Base-by-base conservation (phyloP, 2,113 vertebrate genomes). In the Hypomesus transpacificus region DNA sequence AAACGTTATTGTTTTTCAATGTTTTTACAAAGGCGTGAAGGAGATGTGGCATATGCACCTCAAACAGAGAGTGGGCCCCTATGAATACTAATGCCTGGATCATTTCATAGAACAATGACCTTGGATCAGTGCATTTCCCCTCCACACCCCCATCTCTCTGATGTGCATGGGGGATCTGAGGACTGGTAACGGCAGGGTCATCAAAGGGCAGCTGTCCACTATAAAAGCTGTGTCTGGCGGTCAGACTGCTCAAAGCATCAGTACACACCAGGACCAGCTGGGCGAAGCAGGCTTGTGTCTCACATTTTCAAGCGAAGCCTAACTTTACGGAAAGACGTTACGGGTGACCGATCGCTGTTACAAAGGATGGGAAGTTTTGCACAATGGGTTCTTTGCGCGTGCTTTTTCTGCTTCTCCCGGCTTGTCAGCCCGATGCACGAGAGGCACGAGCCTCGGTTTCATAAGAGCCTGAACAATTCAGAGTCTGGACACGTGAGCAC, bases 151-250 rank as follows among this genome's bases (percentile, higher is more conserved):
- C 62, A 74, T 69, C 60, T 50, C 77, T 88, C 74, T 84, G 89
- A 86, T 84, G 75, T 87, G 85, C 76, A 83, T 75, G 76, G 81
- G 22, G 87, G 89, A 90, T 91, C 88, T 89, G 88, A 91, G 89
- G 79, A 85, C 80, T 82, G 84, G 88, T 80, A 87, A 91, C 84
- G 77, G 82, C 79, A 86, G 85, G 88, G 90, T 92, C 91, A 92
- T 92, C 92, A 90, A 90, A 91, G 91, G 89, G 87, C 92, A 90
- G 86, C 85, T 91, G 92, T 85, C 77, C 73, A 52, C 90, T 92
- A 92, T 93, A 93, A 92, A 92, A 78, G 84, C 78, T 67, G 77
- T 68, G 87, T 67, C 84, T 79, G 77, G 51, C 73, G 71, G 71
- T 67, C 66, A 2, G 77, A 73, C 78, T 83, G 78, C 75, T 75